Base-by-base conservation (phyloP, 1,140 invertebrate genomes). In the Ridgeia piscesae region DNA sequence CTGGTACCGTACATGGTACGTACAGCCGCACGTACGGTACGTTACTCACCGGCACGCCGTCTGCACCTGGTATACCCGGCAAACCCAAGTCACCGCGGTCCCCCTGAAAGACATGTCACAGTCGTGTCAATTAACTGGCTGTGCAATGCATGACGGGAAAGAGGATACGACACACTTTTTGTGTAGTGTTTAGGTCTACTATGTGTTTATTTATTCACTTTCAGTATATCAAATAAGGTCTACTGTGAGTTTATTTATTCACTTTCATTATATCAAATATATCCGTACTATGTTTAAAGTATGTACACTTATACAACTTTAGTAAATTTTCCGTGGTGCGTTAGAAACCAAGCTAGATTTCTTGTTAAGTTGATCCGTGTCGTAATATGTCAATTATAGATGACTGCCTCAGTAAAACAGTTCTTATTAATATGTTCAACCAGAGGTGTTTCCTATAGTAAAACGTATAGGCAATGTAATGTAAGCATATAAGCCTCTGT, bases 31-130 rank as follows among this genome's bases (percentile, higher is more conserved):
- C 58, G 58, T 0, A 77, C 58, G 4, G 58, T 17, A 4, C 42
- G 58, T 17, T 77, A 91, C 91, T 91, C 48, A 91, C 91, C 42
- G 48, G 34, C 14, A 91, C 34, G 34, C 91, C 91, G 48, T 91
- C 91, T 17, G 34, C 91, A 42, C 91, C 91, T 27, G 91, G 9
- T 91, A 48, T 42, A 21, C 91, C 91, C 34, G 6, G 91, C 48
- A 91, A 58, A 42, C 91, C 91, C 33, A 14, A 11, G 34, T 42
- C 91, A 17, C 91, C 91, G 48, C 34, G 34, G n/a, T 91, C 91
- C 1, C 91, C 91, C 91, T 91, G 91, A 21, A 33, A 58, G 34
- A 0, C 33, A 90, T 21, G 27, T 77, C 58, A 77, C 27, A 77
- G 11, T 77, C 1, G 58, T 77, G 6, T 77, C 8, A 77, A 17